Conservation (phyloP, 2,888 invertebrate species). For the Mantis religiosa region DNA sequence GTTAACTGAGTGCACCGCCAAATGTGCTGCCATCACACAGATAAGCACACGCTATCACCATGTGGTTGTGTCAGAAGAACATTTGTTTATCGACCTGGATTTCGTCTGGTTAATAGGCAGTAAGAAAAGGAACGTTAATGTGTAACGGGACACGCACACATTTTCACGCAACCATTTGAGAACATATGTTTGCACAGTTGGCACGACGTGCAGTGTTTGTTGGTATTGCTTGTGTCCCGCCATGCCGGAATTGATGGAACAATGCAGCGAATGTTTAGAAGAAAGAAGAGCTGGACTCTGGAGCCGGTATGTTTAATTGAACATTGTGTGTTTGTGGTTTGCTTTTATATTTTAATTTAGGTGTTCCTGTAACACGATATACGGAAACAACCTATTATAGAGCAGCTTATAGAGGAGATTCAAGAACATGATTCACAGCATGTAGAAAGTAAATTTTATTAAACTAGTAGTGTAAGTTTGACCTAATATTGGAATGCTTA, state of each 20-base stretch:
- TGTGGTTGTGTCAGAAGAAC: neutral
- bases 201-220: neutral
- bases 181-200: neutral
- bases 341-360: neutral
- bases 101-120: neutral
- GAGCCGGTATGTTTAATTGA: slow-evolving; percentile 8
- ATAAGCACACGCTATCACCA: neutral
- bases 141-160: neutral
- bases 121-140: neutral
- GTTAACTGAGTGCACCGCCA: no score
- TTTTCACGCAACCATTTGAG: neutral
- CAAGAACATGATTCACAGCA: no score
- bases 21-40: neutral
- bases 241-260: neutral
- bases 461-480: no score
- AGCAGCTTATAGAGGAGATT: no score
- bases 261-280: slow-evolving; percentile 32
- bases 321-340: neutral
- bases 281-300: slow-evolving; percentile 33
- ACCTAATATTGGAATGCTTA: no score
- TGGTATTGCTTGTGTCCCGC: neutral
- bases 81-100: neutral
- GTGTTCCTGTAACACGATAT: no score
- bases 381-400: no score
- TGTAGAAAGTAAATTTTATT: no score